A percentile compares a stretch with the other conserved stretches of the same genome.
Conservation (phyloP, 2,113 vertebrate genomes). For the Heterotis niloticus region DNA sequence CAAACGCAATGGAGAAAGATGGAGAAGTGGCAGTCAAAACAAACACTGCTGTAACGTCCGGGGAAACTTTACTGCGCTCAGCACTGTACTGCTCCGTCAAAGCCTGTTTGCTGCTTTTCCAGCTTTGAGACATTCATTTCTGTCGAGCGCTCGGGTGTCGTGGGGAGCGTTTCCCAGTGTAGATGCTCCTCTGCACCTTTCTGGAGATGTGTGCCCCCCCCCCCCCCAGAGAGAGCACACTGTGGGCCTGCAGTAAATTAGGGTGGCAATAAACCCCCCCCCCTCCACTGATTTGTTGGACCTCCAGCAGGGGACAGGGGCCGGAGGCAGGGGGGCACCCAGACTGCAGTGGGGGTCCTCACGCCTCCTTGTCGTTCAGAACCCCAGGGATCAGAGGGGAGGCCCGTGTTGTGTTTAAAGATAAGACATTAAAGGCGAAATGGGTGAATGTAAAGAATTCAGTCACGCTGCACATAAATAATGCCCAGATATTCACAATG, state of each 20-base stretch:
- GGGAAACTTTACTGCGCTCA: too few species aligned
- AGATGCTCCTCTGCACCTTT: constrained; percentile 25
- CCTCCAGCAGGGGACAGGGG: constrained; percentile 15
- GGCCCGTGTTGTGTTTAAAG: constrained; percentile 26
- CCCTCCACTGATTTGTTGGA: background rate
- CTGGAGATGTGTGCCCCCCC: constrained; percentile 13
- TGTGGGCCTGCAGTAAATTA: constrained; percentile 49
- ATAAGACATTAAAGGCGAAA: background rate
- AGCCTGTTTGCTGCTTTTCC: too few species aligned
- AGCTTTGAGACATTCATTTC: too few species aligned
- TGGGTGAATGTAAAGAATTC: background rate
- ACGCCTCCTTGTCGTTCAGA: constrained; percentile 46
- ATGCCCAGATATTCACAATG: too few species aligned
- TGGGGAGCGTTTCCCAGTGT: background rate
- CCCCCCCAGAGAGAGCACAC: constrained; percentile 3
- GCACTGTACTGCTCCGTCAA: too few species aligned
- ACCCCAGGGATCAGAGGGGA: constrained; percentile 34
- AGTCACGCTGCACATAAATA: background rate
- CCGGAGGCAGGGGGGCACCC: background rate
- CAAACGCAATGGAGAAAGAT: too few species aligned
- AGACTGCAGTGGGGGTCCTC: constrained; percentile 41
- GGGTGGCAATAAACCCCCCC: constrained; percentile 51
- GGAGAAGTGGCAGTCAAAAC: too few species aligned
- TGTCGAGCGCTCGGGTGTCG: background rate
- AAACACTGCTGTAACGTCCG: too few species aligned